Evolutionary conservation across 2,888 invertebrate genomes (phyloP), one percentile per base, ranked within the genome.

Genomic region (Loripinus fragilis): DNA sequence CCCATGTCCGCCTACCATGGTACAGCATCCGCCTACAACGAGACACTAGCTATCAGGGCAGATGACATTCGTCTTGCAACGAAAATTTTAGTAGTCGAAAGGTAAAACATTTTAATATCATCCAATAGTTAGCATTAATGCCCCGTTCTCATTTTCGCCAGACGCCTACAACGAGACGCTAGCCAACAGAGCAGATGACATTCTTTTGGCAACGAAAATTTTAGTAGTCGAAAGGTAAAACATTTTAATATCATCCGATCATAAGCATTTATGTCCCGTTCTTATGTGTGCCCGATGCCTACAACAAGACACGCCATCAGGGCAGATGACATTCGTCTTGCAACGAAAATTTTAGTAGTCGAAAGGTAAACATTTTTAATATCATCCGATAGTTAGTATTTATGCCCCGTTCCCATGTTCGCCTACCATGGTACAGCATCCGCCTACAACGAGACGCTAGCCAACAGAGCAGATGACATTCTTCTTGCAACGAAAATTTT

Each of bases 1-100:
- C 28, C 28, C 2, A 55, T 55, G 55, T 55, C 55, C 10, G 55
- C 55, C 55, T 55, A 55, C 55, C 55, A 55, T 17, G 55, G 55
- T 7, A 55, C 55, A 12, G 55, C 55, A 7, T 5, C 5, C 23
- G 5, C 5, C 55, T 55, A 55, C 28, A 25, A 55, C 20, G 15
- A 55, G 28, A 25, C 25, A 7, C 23, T 28, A 28, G 55, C 55
- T 8, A 17, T 28, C 28, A 55, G 23, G 55, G 55, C 55, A 10
- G 55, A 55, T 2, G 55, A 55, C 55, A 55, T 55, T 25, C 55
- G 23, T 10, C 23, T 5, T 8, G 28, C 55, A 3, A 55, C 55
- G 3, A 7, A 28, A 20, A n/a, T n/a, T n/a, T n/a, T n/a, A n/a
- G n/a, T n/a, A n/a, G n/a, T n/a, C n/a, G n/a, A n/a, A n/a, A n/a